Conservation (phyloP, 1,140 invertebrate genomes). For the Atta cephalotes region DNA sequence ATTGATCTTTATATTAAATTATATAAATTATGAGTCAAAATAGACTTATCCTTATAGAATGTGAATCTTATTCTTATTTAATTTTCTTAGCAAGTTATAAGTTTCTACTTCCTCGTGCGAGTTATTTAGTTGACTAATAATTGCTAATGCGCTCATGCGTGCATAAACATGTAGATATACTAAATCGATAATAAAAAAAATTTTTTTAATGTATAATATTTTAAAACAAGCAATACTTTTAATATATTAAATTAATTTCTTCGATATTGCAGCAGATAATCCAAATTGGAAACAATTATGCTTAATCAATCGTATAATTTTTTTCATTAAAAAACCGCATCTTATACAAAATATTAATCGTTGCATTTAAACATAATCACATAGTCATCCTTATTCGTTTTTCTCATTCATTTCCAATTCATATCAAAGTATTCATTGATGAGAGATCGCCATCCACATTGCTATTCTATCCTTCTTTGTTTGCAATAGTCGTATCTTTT, state of each 20-base stretch:
- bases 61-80: background rate
- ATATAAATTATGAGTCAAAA: constrained; percentile 7
- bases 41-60: no score
- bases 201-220: no score
- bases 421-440: background rate
- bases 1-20: no score
- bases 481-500: background rate
- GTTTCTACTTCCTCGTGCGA: background rate
- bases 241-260: constrained; percentile 40
- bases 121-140: constrained; percentile 34
- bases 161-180: background rate
- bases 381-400: constrained; percentile 2
- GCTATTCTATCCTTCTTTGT: no score
- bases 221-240: background rate
- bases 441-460: constrained; percentile 4
- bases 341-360: background rate
- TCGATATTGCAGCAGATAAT: constrained; percentile 3
- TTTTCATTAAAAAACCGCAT: background rate
- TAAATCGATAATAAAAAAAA: no score
- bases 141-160: background rate
- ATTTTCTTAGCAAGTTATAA: background rate
- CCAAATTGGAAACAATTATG: background rate
- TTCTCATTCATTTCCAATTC: constrained; percentile 35
- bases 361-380: background rate
- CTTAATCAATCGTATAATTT: constrained; percentile 5